These are phyloP conservation scores for Xestia ashworthii DNA, from an alignment of 2,888 invertebrate species.

Conservation along the genomic window DNA sequence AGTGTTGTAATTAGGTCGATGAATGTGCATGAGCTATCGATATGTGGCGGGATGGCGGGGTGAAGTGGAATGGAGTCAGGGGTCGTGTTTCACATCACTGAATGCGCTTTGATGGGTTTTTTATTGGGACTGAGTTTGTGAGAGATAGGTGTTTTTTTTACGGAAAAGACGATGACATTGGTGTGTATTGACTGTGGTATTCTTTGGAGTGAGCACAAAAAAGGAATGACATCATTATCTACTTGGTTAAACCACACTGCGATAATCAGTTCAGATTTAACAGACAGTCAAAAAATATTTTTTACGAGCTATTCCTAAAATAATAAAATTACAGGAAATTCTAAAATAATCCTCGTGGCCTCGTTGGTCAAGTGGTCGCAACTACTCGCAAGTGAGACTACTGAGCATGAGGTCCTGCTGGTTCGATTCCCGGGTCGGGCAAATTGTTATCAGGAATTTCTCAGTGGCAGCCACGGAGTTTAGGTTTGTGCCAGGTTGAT, in stretches of 20 bases:
- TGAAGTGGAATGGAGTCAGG: slow-evolving; percentile 44
- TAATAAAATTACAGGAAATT: too few relatives aligned
- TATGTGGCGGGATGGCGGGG: slow-evolving; percentile 36
- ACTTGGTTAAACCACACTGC: background rate
- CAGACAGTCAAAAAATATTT: background rate
- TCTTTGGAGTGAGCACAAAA: background rate
- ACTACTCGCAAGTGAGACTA: too few relatives aligned
- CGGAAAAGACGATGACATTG: background rate
- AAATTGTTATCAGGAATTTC: background rate
- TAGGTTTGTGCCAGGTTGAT: background rate
- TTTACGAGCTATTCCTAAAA: too few relatives aligned
- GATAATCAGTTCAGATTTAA: background rate
- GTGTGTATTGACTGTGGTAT: background rate
- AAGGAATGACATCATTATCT: background rate
- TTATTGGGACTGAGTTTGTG: slow-evolving; percentile 2
- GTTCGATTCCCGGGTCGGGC: background rate
- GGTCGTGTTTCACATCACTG: slow-evolving; percentile 49
- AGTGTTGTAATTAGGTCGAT: slow-evolving; percentile 48
- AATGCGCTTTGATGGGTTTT: slow-evolving; percentile 23
- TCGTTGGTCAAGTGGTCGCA: background rate
- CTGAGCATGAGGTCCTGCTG: background rate
- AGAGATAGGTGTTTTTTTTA: background rate
- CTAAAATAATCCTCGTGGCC: background rate
- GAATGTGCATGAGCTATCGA: slow-evolving; percentile 29
- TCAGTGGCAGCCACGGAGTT: background rate